Percentiles rank a stretch among this genome's conserved stretches.
phyloP scores from a whole-genome alignment of 2,888 invertebrate genomes.

The Pyrocoelia pectoralis region DNA sequence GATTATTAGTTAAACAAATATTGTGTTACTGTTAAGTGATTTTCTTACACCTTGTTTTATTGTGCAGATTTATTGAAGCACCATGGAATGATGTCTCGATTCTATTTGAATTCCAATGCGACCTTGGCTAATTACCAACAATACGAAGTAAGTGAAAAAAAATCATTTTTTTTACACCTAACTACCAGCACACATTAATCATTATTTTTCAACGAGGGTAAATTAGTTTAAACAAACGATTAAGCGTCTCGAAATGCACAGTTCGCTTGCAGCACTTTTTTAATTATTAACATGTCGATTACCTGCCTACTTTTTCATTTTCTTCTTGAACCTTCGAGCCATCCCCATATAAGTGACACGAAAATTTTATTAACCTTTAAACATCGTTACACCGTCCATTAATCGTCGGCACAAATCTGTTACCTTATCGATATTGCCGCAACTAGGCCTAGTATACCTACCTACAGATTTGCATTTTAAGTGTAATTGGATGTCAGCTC shows the following conservation, averaged over 20 bases:
- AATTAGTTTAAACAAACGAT: slow-evolving; percentile 24
- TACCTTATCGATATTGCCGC: too few species aligned
- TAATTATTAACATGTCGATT: neutral
- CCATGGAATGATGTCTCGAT: slow-evolving; percentile 60
- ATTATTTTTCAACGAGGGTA: slow-evolving; percentile 27
- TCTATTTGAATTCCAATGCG: slow-evolving; percentile 58
- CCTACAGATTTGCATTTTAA: too few species aligned
- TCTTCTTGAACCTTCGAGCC: neutral
- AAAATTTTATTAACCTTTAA: neutral
- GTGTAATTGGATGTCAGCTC: too few species aligned
- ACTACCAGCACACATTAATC: slow-evolving; percentile 22
- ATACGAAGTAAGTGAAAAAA: slow-evolving; percentile 56
- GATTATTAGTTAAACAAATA: slow-evolving; percentile 12
- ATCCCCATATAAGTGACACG: neutral
- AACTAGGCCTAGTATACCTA: too few species aligned
- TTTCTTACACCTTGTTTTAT: slow-evolving; percentile 38
- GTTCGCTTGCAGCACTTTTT: neutral
- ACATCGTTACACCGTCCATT: neutral
- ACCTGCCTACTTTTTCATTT: neutral
- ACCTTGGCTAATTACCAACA: slow-evolving; percentile 58
- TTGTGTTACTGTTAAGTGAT: slow-evolving; percentile 23
- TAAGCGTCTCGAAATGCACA: slow-evolving; percentile 2
- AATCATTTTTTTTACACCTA: slow-evolving; percentile 8
- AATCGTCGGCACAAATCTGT: too few species aligned
- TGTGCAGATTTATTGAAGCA: slow-evolving; percentile 39